phyloP scores from a whole-genome alignment of 2,888 invertebrate species.

The Plagodis dolabraria region DNA sequence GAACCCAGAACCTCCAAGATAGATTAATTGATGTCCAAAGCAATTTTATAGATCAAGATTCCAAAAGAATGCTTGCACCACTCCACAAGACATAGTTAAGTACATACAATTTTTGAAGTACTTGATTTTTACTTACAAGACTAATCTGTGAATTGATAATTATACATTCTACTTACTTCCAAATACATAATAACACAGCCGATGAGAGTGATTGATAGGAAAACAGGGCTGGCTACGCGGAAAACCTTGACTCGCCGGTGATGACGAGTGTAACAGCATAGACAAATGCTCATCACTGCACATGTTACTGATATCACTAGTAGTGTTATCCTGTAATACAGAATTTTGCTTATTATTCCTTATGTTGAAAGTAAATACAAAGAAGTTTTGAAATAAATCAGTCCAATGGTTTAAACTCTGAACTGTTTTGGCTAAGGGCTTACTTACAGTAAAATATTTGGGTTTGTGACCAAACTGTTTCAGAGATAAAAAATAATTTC shows the following conservation, averaged over 20 bases:
- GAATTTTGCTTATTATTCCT: neutral
- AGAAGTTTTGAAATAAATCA: no score
- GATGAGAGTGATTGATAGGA: conserved; percentile 94
- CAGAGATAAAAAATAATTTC: neutral
- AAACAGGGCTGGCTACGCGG: conserved; percentile 96
- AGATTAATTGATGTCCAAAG: no score
- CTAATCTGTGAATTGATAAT: neutral
- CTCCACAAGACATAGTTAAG: no score
- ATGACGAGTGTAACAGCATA: conserved; percentile 92
- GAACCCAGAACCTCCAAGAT: no score
- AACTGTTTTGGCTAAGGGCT: no score
- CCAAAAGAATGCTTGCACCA: no score
- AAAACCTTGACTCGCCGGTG: conserved; percentile 95
- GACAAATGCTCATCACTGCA: conserved; percentile 89
- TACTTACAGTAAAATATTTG: no score
- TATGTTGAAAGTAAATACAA: neutral
- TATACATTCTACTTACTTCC: conserved; percentile 87
- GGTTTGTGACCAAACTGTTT: no score
- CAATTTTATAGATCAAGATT: no score
- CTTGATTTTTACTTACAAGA: no score
- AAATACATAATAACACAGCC: conserved; percentile 97
- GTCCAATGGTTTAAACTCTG: no score
- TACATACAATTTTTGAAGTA: no score
- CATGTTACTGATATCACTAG: conserved; percentile 92
- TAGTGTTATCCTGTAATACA: conserved; percentile 88